Conservation (phyloP, 2,113 vertebrate genomes). For the Cardinalis cardinalis region DNA sequence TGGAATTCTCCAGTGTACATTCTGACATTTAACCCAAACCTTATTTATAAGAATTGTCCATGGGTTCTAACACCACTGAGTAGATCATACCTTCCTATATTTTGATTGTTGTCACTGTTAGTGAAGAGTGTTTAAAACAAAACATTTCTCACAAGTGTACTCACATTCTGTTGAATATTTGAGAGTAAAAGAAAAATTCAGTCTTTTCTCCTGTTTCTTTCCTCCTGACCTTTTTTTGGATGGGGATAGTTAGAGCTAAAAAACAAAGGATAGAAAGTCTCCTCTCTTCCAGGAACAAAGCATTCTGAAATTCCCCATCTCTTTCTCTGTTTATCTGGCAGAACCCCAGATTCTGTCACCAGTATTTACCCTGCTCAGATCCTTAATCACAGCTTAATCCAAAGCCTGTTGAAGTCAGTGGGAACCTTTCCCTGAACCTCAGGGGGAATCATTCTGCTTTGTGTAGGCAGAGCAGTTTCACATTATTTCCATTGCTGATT, state of each 20-base stretch:
- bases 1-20: background rate
- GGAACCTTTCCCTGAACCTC: conserved; percentile 42
- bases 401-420: conserved; percentile 39
- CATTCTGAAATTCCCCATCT: conserved; percentile 32
- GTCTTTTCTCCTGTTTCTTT: background rate
- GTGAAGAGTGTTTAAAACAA: background rate
- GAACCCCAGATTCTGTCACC: conserved; percentile 17
- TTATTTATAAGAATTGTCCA: background rate
- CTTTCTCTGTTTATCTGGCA: conserved; percentile 36
- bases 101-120: background rate
- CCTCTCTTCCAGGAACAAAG: conserved; percentile 26
- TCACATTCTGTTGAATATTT: background rate
- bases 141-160: background rate
- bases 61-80: background rate
- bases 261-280: conserved; percentile 3
- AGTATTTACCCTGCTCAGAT: background rate
- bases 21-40: background rate
- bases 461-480: conserved; percentile 47
- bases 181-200: background rate
- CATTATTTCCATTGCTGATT: conserved; percentile 42
- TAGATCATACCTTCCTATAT: background rate
- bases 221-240: background rate
- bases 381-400: conserved; percentile 34
- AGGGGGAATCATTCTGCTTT: conserved; percentile 21
- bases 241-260: background rate